phyloP scores from a whole-genome alignment of 1,140 invertebrate species.

The Archivesica marissinica region DNA sequence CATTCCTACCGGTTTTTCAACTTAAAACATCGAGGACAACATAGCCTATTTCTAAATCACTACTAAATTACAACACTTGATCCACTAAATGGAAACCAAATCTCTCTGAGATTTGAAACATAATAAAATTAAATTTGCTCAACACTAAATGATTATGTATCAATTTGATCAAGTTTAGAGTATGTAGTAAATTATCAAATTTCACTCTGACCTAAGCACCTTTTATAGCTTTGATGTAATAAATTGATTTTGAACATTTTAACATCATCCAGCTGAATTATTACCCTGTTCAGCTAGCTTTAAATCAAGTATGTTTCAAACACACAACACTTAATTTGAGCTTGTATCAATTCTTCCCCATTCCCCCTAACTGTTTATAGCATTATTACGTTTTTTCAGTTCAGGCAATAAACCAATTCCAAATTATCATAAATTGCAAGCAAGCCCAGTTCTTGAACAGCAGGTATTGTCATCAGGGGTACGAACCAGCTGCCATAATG shows the following conservation, averaged over 20 bases:
- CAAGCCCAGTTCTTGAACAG: not conserved
- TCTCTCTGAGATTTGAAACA: constrained; percentile 38
- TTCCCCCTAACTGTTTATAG: too few species aligned
- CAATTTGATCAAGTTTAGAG: constrained; percentile 11
- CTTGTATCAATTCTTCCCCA: too few species aligned
- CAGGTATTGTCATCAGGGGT: not conserved
- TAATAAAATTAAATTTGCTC: constrained; percentile 57
- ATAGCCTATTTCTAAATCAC: constrained; percentile 34
- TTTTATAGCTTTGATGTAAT: too few species aligned
- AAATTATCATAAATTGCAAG: not conserved
- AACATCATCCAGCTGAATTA: too few species aligned
- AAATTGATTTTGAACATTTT: too few species aligned
- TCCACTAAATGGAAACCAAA: constrained; percentile 50
- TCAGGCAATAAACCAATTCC: too few species aligned
- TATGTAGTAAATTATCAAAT: constrained; percentile 26
- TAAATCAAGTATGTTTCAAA: too few species aligned
- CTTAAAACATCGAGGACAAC: constrained; percentile 43
- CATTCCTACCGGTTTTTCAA: not conserved
- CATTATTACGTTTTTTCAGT: too few species aligned
- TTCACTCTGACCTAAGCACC: too few species aligned
- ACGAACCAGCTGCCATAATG: not conserved
- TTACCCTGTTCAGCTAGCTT: too few species aligned
- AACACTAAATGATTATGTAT: constrained; percentile 50
- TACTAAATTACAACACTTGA: constrained; percentile 38
- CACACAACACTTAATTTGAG: too few species aligned